Evolutionary conservation across 37 sponge, comb jelly and placozoan genomes (phyloP).

Genomic region (Cladorhizidae sp.): DNA sequence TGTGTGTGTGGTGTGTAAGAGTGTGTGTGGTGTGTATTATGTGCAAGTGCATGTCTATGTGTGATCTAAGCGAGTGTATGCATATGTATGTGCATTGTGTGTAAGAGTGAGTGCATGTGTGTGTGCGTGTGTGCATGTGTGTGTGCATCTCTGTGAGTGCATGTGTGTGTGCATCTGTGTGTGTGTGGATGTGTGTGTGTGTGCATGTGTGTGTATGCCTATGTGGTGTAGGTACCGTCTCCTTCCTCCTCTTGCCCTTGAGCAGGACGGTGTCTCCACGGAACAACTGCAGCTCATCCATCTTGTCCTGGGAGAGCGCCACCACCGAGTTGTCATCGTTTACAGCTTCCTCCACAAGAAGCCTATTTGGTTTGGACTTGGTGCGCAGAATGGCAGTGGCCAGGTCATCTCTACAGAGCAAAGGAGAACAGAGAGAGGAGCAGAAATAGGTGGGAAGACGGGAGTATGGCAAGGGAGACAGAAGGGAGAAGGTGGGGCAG

Average conservation of each 20-base stretch:
- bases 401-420: constrained; percentile 79
- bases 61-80: too few species aligned
- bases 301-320: constrained; percentile 94
- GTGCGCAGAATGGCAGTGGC: constrained; percentile 93
- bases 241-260: constrained; percentile 95
- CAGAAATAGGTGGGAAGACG: not conserved
- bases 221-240: constrained; percentile 79
- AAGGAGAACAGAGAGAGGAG: not conserved
- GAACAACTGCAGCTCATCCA: constrained; percentile 99
- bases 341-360: constrained; percentile 94
- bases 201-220: too few species aligned
- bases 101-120: too few species aligned
- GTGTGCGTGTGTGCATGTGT: too few species aligned
- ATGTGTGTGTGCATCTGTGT: too few species aligned
- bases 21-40: too few species aligned
- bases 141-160: too few species aligned
- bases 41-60: too few species aligned
- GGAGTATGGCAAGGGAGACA: not conserved
- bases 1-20: too few species aligned
- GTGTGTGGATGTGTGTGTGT: too few species aligned
- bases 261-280: constrained; percentile 98
- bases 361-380: constrained; percentile 89
- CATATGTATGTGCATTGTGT: too few species aligned
- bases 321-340: constrained; percentile 99
- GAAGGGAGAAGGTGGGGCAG: not conserved